These are phyloP conservation scores for Sebastes minor DNA, from an alignment of 2,797 vertebrate genomes.

Conservation along the genomic window DNA sequence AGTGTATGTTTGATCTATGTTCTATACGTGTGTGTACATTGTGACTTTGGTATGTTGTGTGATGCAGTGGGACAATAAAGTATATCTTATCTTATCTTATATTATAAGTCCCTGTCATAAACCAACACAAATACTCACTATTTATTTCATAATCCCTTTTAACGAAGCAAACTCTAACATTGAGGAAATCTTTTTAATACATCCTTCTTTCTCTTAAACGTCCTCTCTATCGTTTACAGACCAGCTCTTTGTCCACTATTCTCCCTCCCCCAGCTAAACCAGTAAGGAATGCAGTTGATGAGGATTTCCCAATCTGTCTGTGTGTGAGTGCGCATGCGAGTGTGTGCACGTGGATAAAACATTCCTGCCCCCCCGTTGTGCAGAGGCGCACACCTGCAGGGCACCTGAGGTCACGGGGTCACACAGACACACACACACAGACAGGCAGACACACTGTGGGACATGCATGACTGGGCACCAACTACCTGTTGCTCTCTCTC, in stretches of 20 bases:
- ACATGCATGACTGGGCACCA: slow-evolving; percentile 74
- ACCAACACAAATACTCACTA: not conserved
- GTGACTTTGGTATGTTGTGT: no score
- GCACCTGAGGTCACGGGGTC: slow-evolving; percentile 70
- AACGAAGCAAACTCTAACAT: not conserved
- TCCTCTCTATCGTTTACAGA: slow-evolving; percentile 45
- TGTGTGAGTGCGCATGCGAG: slow-evolving; percentile 39
- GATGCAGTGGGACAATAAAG: no score
- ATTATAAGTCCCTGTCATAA: not conserved
- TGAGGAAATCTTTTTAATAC: not conserved
- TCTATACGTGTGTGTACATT: no score
- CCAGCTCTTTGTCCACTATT: slow-evolving; percentile 58
- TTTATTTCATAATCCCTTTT: not conserved
- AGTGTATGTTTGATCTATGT: no score
- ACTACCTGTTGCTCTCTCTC: slow-evolving; percentile 66
- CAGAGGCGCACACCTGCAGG: slow-evolving; percentile 74
- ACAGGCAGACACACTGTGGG: slow-evolving; percentile 23
- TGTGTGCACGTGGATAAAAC: slow-evolving; percentile 43
- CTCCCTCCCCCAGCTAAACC: slow-evolving; percentile 64
- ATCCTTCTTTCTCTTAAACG: slow-evolving; percentile 12
- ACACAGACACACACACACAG: slow-evolving; percentile 4
- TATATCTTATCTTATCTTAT: no score
- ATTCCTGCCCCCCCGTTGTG: slow-evolving; percentile 54
- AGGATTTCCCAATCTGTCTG: slow-evolving; percentile 60
- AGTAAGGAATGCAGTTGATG: slow-evolving; percentile 73